These are phyloP conservation scores for Lycaon pictus DNA, from an alignment of 2,113 vertebrate genomes.

Conservation along the genomic window DNA sequence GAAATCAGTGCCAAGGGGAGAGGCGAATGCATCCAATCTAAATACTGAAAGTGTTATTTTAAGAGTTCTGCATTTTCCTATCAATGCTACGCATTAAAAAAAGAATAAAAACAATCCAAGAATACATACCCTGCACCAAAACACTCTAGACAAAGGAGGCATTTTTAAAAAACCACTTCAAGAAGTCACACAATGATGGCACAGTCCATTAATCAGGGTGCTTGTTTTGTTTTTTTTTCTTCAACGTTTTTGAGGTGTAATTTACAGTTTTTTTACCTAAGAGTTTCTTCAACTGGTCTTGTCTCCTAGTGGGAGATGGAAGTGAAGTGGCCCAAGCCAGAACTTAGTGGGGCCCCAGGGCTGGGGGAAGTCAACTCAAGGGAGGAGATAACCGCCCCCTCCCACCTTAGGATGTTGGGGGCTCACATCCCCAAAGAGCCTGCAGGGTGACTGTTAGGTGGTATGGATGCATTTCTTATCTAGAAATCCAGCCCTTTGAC, in stretches of 20 bases:
- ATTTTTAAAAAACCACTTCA: slow-evolving; percentile 71
- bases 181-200: not conserved
- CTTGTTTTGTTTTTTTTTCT: not conserved
- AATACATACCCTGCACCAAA: slow-evolving; percentile 41
- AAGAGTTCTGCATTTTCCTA: slow-evolving; percentile 13
- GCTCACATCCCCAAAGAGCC: not conserved
- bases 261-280: slow-evolving; percentile 26
- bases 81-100: not conserved
- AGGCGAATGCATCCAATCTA: not conserved
- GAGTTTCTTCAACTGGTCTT: not conserved
- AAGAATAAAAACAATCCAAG: slow-evolving; percentile 40
- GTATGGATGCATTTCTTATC: not conserved
- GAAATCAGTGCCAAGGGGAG: slow-evolving; percentile 22
- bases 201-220: not conserved
- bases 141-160: slow-evolving; percentile 29
- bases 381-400: not conserved
- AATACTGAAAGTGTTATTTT: not conserved
- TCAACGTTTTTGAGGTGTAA: slow-evolving; percentile 48
- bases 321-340: not conserved
- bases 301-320: not conserved
- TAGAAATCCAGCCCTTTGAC: too few species aligned
- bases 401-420: not conserved
- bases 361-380: not conserved
- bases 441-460: not conserved
- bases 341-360: not conserved